Evolutionary conservation across 2,888 invertebrate genomes (phyloP), one percentile per base, ranked within the genome.

Genomic region (Notodonta dromedarius): DNA sequence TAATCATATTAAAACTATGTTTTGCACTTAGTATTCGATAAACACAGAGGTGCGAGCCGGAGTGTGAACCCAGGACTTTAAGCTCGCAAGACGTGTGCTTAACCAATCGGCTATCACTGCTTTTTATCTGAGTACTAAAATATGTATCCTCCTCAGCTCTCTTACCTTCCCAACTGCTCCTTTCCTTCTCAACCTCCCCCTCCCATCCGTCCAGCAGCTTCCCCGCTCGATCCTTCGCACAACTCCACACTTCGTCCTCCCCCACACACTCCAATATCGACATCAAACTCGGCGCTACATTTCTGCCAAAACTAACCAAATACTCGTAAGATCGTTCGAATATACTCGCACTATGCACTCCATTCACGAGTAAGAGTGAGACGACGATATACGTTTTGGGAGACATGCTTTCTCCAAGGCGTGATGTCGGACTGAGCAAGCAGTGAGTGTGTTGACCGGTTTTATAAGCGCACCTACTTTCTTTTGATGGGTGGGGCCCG

Each of bases 221-320:
- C 52, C 92, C 94, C 4, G 95, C 94, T 68, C 94, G 94, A 64
- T 94, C 89, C 48, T 89, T 90, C 5, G 94, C 94, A 87, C 95
- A 95, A 9, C 79, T 78, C 94, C 94, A 94, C 9, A 93, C 89
- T 46, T 94, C 88, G 0, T 88, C 81, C 11, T 91, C 86, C 0
- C 90, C 85, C 46, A 95, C 88, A 80, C 95, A 95, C 66, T 94
- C 89, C 60, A 94, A 79, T 58, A 95, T 78, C 4, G 94, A 90
- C 85, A 94, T 82, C 57, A 95, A 90, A 82, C 93, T 94, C 2
- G 95, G 94, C 44, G 91, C 91, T 51, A 92, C 74, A 77, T 74
- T 89, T 60, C 88, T 91, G 0, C 92, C 90, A 5, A 90, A 77
- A 79, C 78, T 90, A 73, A 89, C 77, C 9, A 93, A 84, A 83